phyloP scores from a whole-genome alignment of 2,888 invertebrate species.

The Trachelus tabidus region DNA sequence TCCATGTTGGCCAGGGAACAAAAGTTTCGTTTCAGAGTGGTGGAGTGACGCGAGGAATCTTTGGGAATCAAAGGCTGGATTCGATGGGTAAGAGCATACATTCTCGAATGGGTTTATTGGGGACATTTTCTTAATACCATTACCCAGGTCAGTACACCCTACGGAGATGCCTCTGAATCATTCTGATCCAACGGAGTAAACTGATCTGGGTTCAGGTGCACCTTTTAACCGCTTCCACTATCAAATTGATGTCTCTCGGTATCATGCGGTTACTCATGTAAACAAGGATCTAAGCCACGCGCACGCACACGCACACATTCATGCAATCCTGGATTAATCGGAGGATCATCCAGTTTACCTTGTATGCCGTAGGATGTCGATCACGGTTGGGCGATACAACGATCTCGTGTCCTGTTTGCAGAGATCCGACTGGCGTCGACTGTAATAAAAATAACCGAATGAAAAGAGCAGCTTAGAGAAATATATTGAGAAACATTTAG shows the following conservation, averaged over 20 bases:
- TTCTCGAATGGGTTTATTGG: not conserved
- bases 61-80: not conserved
- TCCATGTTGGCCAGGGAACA: conserved; percentile 18
- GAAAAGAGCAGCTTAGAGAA: not conserved
- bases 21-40: conserved; percentile 9
- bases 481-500: not conserved
- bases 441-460: conserved; percentile 67
- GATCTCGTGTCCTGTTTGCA: conserved; percentile 92
- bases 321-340: conserved; percentile 37
- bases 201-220: not conserved
- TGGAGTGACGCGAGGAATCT: not conserved
- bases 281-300: conserved; percentile 26
- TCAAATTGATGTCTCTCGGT: not conserved
- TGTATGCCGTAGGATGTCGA: conserved; percentile 82
- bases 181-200: not conserved
- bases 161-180: not conserved
- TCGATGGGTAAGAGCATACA: not conserved
- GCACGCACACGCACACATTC: conserved; percentile 38
- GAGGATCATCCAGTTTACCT: conserved; percentile 69
- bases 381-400: conserved; percentile 91
- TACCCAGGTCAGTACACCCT: not conserved
- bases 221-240: not conserved
- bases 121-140: not conserved
- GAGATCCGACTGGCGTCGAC: conserved; percentile 93
- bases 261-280: conserved; percentile 56